These are phyloP conservation scores for Idaea straminata DNA, from an alignment of 2,888 invertebrate genomes.

Conservation along the genomic window DNA sequence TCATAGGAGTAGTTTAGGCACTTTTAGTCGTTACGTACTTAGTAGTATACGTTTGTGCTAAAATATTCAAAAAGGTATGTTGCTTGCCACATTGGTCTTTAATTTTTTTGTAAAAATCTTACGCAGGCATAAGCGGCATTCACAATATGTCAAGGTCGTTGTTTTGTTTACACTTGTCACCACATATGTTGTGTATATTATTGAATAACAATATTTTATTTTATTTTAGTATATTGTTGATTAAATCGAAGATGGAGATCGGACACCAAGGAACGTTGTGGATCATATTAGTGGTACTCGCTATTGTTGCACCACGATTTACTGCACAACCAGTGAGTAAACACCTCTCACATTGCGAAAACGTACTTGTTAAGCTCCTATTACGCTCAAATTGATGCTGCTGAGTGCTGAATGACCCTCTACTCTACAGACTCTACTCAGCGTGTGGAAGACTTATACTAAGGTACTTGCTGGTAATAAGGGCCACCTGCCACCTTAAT, in stretches of 20 bases:
- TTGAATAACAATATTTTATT: neutral
- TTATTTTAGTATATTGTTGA: conserved; percentile 10
- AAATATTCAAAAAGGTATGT: neutral
- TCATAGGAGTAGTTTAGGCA: neutral
- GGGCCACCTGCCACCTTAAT: too few relatives aligned
- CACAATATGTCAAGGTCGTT: neutral
- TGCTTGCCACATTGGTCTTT: neutral
- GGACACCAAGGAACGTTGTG: conserved; percentile 35
- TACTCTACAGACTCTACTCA: too few relatives aligned
- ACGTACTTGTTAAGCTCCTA: neutral
- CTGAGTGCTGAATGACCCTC: neutral
- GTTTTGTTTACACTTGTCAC: neutral
- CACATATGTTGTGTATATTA: neutral
- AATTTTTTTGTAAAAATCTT: neutral
- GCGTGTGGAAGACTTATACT: too few relatives aligned
- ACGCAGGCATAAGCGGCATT: neutral
- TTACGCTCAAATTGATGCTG: neutral
- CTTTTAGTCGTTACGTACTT: neutral
- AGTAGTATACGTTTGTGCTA: neutral
- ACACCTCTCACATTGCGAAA: conserved; percentile 1
- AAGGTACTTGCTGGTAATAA: too few relatives aligned
- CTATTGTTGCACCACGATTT: conserved; percentile 49
- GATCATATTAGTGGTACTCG: conserved; percentile 43
- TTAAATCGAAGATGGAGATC: conserved; percentile 37
- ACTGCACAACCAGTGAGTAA: conserved; percentile 65